phyloP scores from a whole-genome alignment of 2,888 invertebrate species.

The Leucoma salicis region DNA sequence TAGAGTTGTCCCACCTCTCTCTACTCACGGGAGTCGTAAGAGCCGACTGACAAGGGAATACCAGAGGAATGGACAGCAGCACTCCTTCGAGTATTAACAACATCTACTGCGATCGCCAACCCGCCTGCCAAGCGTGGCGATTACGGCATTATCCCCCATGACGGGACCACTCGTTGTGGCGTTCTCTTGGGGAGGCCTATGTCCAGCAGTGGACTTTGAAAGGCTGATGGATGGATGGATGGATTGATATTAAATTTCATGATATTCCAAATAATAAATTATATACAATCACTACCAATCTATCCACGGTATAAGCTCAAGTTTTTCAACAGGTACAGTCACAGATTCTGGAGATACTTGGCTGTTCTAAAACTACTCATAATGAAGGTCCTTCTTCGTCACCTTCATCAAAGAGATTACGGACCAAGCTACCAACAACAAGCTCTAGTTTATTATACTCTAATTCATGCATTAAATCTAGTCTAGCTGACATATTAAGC shows the following conservation, averaged over 20 bases:
- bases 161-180: too few species aligned
- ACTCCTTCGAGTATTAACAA: too few species aligned
- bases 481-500: slow-evolving; percentile 12
- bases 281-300: slow-evolving; percentile 14
- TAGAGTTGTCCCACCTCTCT: too few species aligned
- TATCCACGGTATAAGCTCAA: slow-evolving; percentile 16
- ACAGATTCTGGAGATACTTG: slow-evolving; percentile 6
- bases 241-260: slow-evolving; percentile 4
- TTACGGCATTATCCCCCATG: too few species aligned
- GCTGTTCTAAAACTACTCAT: slow-evolving; percentile 9
- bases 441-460: slow-evolving; percentile 3
- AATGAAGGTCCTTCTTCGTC: slow-evolving; percentile 9
- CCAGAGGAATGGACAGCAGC: too few species aligned
- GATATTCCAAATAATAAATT: slow-evolving; percentile 6
- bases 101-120: too few species aligned
- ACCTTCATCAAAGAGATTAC: slow-evolving; percentile 9
- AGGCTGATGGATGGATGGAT: too few species aligned
- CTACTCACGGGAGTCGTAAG: too few species aligned
- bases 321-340: slow-evolving; percentile 12
- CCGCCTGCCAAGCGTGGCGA: too few species aligned
- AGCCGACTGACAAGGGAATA: too few species aligned
- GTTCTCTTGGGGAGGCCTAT: too few species aligned
- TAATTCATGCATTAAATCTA: slow-evolving; percentile 8
- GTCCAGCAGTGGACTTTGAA: too few species aligned
- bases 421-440: slow-evolving; percentile 5